Base-by-base conservation (phyloP, 2,888 invertebrate genomes). In the Platycheirus albimanus region DNA sequence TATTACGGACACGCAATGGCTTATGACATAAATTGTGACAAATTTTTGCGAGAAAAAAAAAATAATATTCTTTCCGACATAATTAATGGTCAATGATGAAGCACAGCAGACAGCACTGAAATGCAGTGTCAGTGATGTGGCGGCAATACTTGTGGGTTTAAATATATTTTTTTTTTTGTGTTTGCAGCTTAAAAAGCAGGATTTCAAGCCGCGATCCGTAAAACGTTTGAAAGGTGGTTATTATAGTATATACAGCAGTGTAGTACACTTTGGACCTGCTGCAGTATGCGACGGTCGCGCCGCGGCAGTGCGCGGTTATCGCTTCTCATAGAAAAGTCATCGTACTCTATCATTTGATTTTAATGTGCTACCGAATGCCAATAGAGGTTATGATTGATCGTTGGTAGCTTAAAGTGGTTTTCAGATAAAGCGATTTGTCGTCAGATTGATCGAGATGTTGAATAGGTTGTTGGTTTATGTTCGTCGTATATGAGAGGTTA, bases 361-460 rank as follows among this genome's bases (percentile, higher is more conserved):
- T 74, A 69, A 78, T 83, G 67, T 36, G 83, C 83, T 83, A 83
- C 83, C 51, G 83, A 69, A 72, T 78, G 47, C 58, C 58, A 58
- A 58, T 61, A 61, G 61, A 45, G 74, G 24, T 74, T 72, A 74
- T 83, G 83, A 83, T 83, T 78, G 83, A 83, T 83, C 69, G 83
- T 83, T 56, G 78, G 83, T 24, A 43, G 51, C 30, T 56, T 47
- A 61, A 69, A 64, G 83, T 78, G 72, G 78, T 78, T 74, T 78
- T 74, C 20, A 78, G 78, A 83, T 83, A 83, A 78, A 78, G 33
- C 83, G 78, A 83, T 83, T 83, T 83, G 83, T 83, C 83, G 67
- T 72, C 67, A 33, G 36, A 74, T 74, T 74, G 69, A 77, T 83
- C 81, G 71, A 61, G 71, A 76, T 67, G 63, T 64, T 30, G 78